A percentile compares a stretch with the other conserved stretches of the same genome.
These are phyloP conservation scores for Ectropis crepuscularia DNA, from an alignment of 2,888 invertebrate genomes.

Conservation along the genomic window DNA sequence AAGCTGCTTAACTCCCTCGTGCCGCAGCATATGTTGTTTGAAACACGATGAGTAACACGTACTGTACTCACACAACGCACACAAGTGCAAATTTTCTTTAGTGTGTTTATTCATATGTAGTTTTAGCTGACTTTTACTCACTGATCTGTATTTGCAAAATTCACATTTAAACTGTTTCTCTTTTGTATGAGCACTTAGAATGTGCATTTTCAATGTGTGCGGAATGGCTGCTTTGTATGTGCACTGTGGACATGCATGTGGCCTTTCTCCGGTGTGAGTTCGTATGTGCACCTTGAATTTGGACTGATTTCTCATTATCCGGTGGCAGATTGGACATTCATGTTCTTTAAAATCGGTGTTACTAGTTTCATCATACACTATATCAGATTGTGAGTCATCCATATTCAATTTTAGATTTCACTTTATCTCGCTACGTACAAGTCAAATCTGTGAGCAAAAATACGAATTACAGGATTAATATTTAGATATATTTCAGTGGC, in stretches of 20 bases:
- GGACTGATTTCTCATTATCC: not conserved
- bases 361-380: not conserved
- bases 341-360: too few species aligned
- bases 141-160: not conserved
- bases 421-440: too few species aligned
- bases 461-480: too few species aligned
- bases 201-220: not conserved
- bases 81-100: too few species aligned
- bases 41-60: too few species aligned
- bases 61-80: too few species aligned
- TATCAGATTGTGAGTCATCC: not conserved
- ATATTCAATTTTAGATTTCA: too few species aligned
- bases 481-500: too few species aligned
- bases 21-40: too few species aligned
- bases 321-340: not conserved
- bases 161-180: constrained; percentile 4
- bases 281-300: not conserved
- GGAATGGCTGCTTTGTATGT: not conserved
- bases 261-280: not conserved
- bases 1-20: too few species aligned
- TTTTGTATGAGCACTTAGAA: not conserved
- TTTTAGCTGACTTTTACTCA: not conserved
- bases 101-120: not conserved
- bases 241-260: not conserved
- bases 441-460: too few species aligned